Conservation (phyloP, 2,888 invertebrate species). For the Cacoxenus indagator region DNA sequence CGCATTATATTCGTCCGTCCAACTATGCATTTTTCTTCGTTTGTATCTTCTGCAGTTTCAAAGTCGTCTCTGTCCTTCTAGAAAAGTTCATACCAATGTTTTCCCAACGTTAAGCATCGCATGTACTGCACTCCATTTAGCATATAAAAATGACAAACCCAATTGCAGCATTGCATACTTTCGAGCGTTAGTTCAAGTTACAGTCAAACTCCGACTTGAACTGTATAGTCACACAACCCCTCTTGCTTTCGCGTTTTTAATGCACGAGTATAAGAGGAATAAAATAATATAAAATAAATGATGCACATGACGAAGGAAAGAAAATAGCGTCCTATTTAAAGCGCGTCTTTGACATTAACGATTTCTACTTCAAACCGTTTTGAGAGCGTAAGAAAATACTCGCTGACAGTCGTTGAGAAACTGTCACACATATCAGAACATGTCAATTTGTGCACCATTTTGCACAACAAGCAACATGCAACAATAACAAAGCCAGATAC, state of each 20-base stretch:
- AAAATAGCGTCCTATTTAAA: neutral
- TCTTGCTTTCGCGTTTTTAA: neutral
- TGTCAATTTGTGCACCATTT: conserved; percentile 15
- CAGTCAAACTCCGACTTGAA: neutral
- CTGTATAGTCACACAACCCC: neutral
- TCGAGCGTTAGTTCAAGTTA: neutral
- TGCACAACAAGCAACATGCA: conserved; percentile 32
- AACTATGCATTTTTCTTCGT: neutral
- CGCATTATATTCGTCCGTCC: neutral
- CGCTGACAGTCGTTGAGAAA: neutral
- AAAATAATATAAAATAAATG: neutral
- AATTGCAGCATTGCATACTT: neutral
- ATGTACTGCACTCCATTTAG: conserved; percentile 9
- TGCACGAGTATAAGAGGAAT: neutral
- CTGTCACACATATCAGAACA: conserved; percentile 17
- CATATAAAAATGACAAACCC: conserved; percentile 14
- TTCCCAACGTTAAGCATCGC: too few species aligned
- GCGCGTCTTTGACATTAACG: neutral
- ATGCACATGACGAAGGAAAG: too few species aligned
- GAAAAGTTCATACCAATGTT: too few species aligned
- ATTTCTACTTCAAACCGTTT: neutral
- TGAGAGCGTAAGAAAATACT: neutral
- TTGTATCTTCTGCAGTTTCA: neutral
- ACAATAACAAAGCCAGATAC: neutral
- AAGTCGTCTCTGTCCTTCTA: too few species aligned